phyloP scores from a whole-genome alignment of 2,797 vertebrate species.

The Gymnocypris eckloni region DNA sequence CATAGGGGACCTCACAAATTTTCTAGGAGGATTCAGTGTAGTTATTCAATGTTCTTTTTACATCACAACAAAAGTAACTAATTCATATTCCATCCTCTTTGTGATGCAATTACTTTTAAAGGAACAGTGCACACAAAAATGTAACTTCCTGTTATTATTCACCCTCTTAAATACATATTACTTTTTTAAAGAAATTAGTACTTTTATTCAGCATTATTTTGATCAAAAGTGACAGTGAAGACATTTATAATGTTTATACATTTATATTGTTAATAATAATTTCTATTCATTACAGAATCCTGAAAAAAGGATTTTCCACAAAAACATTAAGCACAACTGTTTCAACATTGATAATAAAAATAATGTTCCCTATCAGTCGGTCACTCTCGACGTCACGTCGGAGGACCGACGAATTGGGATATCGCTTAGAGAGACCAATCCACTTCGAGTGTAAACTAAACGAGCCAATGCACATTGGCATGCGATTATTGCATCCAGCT shows the following conservation, averaged over 20 bases:
- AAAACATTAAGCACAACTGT: neutral
- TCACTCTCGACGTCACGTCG: no score
- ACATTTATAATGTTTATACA: neutral
- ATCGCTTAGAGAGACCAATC: no score
- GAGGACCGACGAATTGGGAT: no score
- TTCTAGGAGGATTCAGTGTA: conserved; percentile 10
- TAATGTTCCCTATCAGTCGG: no score
- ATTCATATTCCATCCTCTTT: neutral
- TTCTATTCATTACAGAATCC: neutral
- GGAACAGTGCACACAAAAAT: neutral
- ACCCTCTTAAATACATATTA: neutral
- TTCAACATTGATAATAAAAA: neutral
- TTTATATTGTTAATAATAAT: neutral
- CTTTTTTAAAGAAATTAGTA: neutral
- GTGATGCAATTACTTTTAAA: neutral
- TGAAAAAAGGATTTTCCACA: neutral
- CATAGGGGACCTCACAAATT: neutral
- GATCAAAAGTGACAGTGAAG: neutral
- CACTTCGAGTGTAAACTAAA: no score
- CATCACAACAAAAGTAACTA: neutral
- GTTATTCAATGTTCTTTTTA: neutral
- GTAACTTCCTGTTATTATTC: neutral
- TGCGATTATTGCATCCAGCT: no score
- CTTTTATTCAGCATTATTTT: neutral
- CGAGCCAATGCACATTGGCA: no score